Base-by-base conservation (phyloP, 2,113 vertebrate genomes). In the Rutilus rutilus region DNA sequence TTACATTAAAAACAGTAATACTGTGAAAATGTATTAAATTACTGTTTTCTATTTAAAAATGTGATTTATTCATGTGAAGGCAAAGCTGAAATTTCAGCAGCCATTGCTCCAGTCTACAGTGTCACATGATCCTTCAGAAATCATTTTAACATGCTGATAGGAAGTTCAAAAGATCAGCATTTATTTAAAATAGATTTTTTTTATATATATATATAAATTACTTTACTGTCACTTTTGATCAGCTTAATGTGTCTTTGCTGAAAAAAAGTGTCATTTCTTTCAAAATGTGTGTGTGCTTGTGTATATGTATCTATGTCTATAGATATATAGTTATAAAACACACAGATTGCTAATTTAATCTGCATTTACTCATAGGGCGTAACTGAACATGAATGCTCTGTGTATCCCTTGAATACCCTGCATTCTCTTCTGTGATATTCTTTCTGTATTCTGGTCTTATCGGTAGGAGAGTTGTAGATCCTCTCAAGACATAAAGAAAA, bases 401-500 rank as follows among this genome's bases (percentile, higher is more conserved):
- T 47, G 5, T 12, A 47, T 75, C 23, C 42, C 11, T 47, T 25
- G 42, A 47, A 75, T 75, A 47, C 42, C 54, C 54, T 69, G 42
- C 5, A 45, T 62, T n/a, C 7, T 60, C 11, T n/a, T 4, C 74
- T 52, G 10, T 45, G 54, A 47, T 64, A 19, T 65, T 78, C 17
- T 52, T 65, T 85, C 9, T 65, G 47, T 78, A 60, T 85, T 85
- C 60, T 42, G 23, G 47, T 78, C 50, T 9, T 77, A 19, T 67
- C 23, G 9, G 17, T 27, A 50, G 14, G 12, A 60, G 11, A 74
- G 82, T 27, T 85, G 62, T 71, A 67, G n/a, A 59, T 86, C 39
- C 52, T 52, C 42, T 27, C 12, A 33, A 17, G 84, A 60, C 64
- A 79, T 67, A 42, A 78, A 80, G 77, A 79, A 80, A 86, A 74